Base-by-base conservation (phyloP, 2,888 invertebrate species). In the Metopia argyrocephala region DNA sequence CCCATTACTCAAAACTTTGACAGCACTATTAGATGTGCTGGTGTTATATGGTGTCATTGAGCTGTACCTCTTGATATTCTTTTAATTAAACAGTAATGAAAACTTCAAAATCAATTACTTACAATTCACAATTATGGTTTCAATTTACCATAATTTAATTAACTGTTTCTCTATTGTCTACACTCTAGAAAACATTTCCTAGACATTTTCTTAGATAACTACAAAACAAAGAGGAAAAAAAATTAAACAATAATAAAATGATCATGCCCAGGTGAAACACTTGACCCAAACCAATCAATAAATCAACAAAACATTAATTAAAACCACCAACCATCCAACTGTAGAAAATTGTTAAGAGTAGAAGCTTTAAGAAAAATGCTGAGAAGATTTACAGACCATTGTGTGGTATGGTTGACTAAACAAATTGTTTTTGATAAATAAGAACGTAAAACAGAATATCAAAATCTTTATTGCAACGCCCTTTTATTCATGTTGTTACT, bases 301-400 rank as follows among this genome's bases (percentile, higher is more conserved):
- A 88, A 88, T 88, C 88, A 88, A 88, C 89, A 89, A 85, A 86
- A 87, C 88, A 88, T 88, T 88, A 87, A 87, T 86, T 86, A 85
- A n/a, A 78, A 78, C 71, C 54, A 66, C 62, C 62, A 75, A 52
- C 65, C 27, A 74, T 46, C 21, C 7, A n/a, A 31, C 5, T 7
- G 45, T 27, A 64, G 56, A 54, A 18, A 28, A 23, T 9, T 23
- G 23, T n/a, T 38, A n/a, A 12, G 50, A 57, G 25, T 48, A 45
- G 38, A 57, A 59, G 31, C 46, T 45, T 25, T 20, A 31, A 52
- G 46, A 65, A 18, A 52, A 64, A 7, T 2, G 57, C 50, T 48
- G 48, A 54, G 18, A 46, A 61, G 45, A 52, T 25, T 38, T 57
- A 64, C 20, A 50, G 18, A 45, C 5, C 50, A n/a, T 46, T n/a